Evolutionary conservation across 1,140 invertebrate genomes (phyloP).

Genomic region (Drosophila subobscura): DNA sequence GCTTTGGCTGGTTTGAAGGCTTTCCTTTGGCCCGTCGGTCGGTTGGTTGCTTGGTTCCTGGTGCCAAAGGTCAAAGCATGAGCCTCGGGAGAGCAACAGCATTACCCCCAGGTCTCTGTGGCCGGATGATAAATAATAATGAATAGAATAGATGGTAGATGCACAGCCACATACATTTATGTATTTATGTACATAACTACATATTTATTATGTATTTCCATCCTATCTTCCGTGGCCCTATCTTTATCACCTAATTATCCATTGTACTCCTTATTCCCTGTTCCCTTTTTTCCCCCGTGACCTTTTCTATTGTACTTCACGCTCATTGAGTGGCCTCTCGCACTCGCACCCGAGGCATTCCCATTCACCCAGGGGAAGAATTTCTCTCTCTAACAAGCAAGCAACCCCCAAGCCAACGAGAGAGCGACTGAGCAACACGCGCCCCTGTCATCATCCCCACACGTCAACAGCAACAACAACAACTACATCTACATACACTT

Average conservation of each 20-base stretch:
- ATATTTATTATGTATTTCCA: background rate
- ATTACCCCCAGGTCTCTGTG: background rate
- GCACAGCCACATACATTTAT: constrained; percentile 1
- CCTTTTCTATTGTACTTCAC: constrained; percentile 19
- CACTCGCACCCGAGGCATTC: constrained; percentile 11
- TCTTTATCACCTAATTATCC: constrained; percentile 63
- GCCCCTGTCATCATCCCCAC: constrained; percentile 25
- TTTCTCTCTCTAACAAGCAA: constrained; percentile 21
- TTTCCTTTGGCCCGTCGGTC: constrained; percentile 3
- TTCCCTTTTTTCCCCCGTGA: constrained; percentile 3
- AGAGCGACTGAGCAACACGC: constrained; percentile 25
- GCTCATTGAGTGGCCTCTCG: constrained; percentile 44
- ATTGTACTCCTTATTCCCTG: constrained; percentile 26
- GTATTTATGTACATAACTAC: constrained; percentile 6
- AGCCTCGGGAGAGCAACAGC: constrained; percentile 38
- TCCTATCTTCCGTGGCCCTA: background rate
- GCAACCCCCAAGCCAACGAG: constrained; percentile 44
- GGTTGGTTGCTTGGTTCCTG: constrained; percentile 28
- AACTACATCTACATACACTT: background rate
- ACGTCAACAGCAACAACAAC: no score
- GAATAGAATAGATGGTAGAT: constrained; percentile 19
- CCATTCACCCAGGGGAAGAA: constrained; percentile 8
- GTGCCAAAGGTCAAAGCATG: constrained; percentile 57
- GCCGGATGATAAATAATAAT: constrained; percentile 38
- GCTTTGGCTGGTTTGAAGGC: constrained; percentile 28